Conservation (phyloP, 2,113 vertebrate genomes). For the Beaufortia kweichowensis region DNA sequence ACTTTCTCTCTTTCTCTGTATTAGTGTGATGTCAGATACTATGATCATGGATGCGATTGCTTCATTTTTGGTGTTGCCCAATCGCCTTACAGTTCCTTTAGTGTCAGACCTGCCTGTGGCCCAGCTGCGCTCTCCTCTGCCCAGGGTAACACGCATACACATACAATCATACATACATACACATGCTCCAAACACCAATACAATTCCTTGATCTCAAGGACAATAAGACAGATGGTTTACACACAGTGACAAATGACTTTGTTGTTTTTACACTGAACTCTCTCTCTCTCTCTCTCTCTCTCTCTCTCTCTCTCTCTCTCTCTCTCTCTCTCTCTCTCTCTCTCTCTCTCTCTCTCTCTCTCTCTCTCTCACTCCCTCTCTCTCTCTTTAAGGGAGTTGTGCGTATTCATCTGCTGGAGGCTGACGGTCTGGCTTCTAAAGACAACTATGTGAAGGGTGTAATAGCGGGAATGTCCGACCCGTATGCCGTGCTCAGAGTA, state of each 20-base stretch:
- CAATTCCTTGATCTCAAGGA: too few species aligned
- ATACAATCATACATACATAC: slow-evolving; percentile 18
- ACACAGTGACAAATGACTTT: not conserved
- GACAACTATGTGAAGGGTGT: slow-evolving; percentile 88
- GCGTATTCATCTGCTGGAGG: slow-evolving; percentile 84
- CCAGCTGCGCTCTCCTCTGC: slow-evolving; percentile 85
- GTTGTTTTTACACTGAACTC: not conserved
- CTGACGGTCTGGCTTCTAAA: slow-evolving; percentile 79
- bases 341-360: too few species aligned
- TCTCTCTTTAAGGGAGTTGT: slow-evolving; percentile 80
- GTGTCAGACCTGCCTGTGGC: slow-evolving; percentile 82
- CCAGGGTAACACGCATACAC: slow-evolving; percentile 76
- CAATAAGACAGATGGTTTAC: too few species aligned
- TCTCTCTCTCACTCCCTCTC: too few species aligned
- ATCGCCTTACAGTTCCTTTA: slow-evolving; percentile 86
- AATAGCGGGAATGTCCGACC: slow-evolving; percentile 88
- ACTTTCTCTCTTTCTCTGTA: slow-evolving; percentile 16
- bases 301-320: too few species aligned
- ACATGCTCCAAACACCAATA: not conserved
- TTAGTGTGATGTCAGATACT: slow-evolving; percentile 85
- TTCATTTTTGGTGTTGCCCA: slow-evolving; percentile 88
- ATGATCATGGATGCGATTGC: slow-evolving; percentile 95
- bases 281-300: too few species aligned
- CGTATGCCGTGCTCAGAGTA: slow-evolving; percentile 85
- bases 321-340: too few species aligned